phyloP scores from a whole-genome alignment of 2,888 invertebrate genomes.

The Andrena bicolor region DNA sequence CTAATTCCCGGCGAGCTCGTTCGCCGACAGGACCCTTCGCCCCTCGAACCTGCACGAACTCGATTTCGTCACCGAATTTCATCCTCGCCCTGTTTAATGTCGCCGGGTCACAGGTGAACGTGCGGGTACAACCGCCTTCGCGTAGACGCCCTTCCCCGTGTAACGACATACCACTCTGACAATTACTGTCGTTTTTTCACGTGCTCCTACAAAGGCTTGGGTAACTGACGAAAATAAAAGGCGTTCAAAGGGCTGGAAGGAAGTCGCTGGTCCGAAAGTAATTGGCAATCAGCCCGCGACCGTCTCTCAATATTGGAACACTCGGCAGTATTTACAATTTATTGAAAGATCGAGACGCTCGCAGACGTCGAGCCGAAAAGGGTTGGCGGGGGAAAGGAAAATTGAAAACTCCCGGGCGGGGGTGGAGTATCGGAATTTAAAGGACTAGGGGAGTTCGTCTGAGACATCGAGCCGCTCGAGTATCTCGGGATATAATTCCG shows the following conservation, averaged over 20 bases:
- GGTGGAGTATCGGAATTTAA: slow-evolving; percentile 58
- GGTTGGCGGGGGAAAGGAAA: slow-evolving; percentile 45
- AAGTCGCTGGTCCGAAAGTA: slow-evolving; percentile 62
- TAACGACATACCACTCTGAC: neutral
- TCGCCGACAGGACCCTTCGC: neutral
- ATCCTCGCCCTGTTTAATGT: neutral
- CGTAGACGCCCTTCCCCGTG: neutral
- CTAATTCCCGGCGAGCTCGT: slow-evolving; percentile 1
- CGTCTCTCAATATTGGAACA: slow-evolving; percentile 69
- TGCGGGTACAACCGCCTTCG: slow-evolving; percentile 1
- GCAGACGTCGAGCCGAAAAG: slow-evolving; percentile 44
- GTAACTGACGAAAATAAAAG: slow-evolving; percentile 32
- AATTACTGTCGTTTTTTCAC: neutral
- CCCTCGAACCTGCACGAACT: neutral
- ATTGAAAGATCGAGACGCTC: slow-evolving; percentile 64
- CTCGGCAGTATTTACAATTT: slow-evolving; percentile 70
- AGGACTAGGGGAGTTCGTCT: slow-evolving; percentile 10
- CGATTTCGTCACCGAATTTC: neutral
- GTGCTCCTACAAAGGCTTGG: neutral
- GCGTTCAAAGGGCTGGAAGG: slow-evolving; percentile 17
- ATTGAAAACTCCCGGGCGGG: slow-evolving; percentile 56
- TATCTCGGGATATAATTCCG: slow-evolving; percentile 22
- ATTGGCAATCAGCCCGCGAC: slow-evolving; percentile 68
- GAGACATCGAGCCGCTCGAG: neutral
- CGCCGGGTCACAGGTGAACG: neutral